These are phyloP conservation scores for Gulo gulo DNA, from an alignment of 2,113 vertebrate species.

Conservation along the genomic window DNA sequence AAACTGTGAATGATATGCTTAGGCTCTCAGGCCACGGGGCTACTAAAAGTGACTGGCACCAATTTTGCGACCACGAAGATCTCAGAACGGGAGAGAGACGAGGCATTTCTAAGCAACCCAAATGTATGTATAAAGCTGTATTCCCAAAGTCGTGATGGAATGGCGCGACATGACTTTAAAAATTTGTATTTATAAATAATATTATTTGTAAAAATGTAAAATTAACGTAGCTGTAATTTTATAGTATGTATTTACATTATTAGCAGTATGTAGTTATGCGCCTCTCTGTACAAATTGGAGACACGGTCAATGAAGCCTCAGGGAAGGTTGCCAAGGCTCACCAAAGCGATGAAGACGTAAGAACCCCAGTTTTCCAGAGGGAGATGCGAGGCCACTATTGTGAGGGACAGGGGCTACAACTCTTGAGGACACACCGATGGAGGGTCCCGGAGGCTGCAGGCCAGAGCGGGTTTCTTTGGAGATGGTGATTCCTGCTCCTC, in stretches of 20 bases:
- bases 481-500: too few relatives aligned
- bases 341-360: not conserved
- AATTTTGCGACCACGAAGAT: fast-evolving
- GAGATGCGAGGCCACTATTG: fast-evolving
- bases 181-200: not conserved
- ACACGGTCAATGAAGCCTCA: not conserved
- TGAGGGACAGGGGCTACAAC: too few relatives aligned
- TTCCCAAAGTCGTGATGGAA: too few relatives aligned
- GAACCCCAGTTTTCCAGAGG: not conserved
- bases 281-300: not conserved
- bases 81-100: fast-evolving
- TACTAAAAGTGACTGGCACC: fast-evolving
- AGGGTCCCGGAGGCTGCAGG: fast-evolving
- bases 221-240: not conserved
- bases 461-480: not conserved
- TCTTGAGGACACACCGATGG: fast-evolving
- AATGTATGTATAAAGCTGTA: too few relatives aligned
- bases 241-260: not conserved
- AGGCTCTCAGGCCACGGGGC: not conserved
- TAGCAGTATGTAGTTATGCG: not conserved
- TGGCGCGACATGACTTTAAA: not conserved
- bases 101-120: fast-evolving
- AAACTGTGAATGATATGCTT: not conserved
- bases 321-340: too few relatives aligned
- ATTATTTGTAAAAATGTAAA: not conserved